These are phyloP conservation scores for Crioceris asparagi DNA, from an alignment of 2,888 invertebrate species.

Conservation along the genomic window DNA sequence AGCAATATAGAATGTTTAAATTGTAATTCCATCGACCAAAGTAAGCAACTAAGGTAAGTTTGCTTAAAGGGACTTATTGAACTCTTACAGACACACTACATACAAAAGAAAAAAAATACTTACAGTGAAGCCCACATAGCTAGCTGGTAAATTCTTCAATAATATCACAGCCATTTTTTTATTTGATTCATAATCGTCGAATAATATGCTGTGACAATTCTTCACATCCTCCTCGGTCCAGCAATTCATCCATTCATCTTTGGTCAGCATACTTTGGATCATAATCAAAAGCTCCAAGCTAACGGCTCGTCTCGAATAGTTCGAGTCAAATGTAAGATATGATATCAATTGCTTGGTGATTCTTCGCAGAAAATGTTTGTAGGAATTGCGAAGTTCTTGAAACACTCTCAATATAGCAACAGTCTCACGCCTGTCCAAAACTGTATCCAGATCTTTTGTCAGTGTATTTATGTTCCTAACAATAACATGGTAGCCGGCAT, in stretches of 20 bases:
- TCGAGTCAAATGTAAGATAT: slow-evolving; percentile 27
- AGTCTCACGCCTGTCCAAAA: slow-evolving; percentile 15
- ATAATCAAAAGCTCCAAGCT: slow-evolving; percentile 28
- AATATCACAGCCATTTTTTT: slow-evolving; percentile 55
- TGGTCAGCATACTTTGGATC: slow-evolving; percentile 16
- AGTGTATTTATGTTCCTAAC: slow-evolving; percentile 19
- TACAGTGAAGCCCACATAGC: slow-evolving; percentile 32
- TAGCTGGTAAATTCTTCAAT: slow-evolving; percentile 36
- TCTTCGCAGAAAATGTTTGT: slow-evolving; percentile 17
- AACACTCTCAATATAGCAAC: slow-evolving; percentile 13
- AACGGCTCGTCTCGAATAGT: slow-evolving; percentile 26
- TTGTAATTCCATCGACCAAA: too few species aligned
- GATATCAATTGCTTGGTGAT: slow-evolving; percentile 20
- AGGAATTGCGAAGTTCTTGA: slow-evolving; percentile 16
- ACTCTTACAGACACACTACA: background rate
- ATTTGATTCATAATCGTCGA: slow-evolving; percentile 68
- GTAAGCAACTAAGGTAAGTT: too few species aligned
- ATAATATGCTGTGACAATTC: slow-evolving; percentile 27
- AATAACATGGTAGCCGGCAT: slow-evolving; percentile 37
- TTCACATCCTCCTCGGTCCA: slow-evolving; percentile 26
- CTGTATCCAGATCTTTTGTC: slow-evolving; percentile 16
- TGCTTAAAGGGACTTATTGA: too few species aligned
- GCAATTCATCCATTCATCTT: slow-evolving; percentile 24
- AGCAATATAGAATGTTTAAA: too few species aligned
- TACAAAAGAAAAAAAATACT: slow-evolving; percentile 14